Percentiles rank a stretch among this genome's conserved stretches.
These are phyloP conservation scores for Thryonomys swinderianus DNA, from an alignment of 2,113 vertebrate genomes.

Conservation along the genomic window DNA sequence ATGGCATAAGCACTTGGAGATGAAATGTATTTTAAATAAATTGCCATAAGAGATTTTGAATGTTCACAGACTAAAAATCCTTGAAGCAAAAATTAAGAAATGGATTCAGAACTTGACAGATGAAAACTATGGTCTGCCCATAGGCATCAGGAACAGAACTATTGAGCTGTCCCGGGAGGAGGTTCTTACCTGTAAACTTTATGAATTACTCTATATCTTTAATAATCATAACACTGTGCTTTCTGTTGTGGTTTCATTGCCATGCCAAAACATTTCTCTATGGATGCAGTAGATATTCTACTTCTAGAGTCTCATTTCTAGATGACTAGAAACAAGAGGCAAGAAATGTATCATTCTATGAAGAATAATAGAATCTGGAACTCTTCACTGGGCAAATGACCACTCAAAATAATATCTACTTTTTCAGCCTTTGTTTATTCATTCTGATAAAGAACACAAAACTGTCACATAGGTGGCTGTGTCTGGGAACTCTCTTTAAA, in stretches of 20 bases:
- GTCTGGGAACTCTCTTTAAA: not conserved
- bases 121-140: slow-evolving; percentile 23
- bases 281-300: not conserved
- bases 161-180: not conserved
- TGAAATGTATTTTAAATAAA: slow-evolving; percentile 42
- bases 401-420: not conserved
- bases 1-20: not conserved
- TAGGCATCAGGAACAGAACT: not conserved
- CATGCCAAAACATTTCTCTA: slow-evolving; percentile 31
- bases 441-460: not conserved
- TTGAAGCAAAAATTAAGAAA: slow-evolving; percentile 51
- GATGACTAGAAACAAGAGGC: not conserved
- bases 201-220: slow-evolving; percentile 58
- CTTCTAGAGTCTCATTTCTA: slow-evolving; percentile 1
- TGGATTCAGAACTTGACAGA: not conserved
- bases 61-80: slow-evolving; percentile 47
- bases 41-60: slow-evolving; percentile 43
- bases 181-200: slow-evolving; percentile 42
- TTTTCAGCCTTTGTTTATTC: not conserved
- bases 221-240: slow-evolving; percentile 47
- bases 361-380: not conserved
- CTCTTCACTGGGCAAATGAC: not conserved
- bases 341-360: not conserved
- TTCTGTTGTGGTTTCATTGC: slow-evolving; percentile 53
- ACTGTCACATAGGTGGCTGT: not conserved